phyloP scores from a whole-genome alignment of 2,888 invertebrate genomes.

The Cryptophagus acutangulus region DNA sequence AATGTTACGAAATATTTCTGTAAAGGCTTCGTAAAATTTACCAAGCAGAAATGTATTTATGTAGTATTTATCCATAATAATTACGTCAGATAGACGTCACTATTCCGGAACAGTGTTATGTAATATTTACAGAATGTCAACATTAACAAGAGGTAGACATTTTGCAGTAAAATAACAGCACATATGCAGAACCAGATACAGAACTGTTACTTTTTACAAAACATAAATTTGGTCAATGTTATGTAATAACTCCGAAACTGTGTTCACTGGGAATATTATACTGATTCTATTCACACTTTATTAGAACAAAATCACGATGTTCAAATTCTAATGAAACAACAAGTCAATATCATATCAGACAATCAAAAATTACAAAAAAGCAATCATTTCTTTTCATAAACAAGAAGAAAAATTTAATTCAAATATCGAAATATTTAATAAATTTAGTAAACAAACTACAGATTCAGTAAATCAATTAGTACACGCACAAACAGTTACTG shows the following conservation, averaged over 20 bases:
- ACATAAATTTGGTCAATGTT: not conserved
- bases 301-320: no score
- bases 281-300: no score
- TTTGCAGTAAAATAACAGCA: not conserved
- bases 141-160: not conserved
- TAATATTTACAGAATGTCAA: not conserved
- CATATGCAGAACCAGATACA: not conserved
- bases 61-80: not conserved
- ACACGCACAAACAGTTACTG: no score
- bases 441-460: no score
- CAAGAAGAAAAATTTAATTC: no score
- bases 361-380: no score
- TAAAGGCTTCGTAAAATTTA: not conserved
- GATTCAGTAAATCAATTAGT: no score
- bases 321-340: no score
- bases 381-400: no score
- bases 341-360: no score
- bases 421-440: no score
- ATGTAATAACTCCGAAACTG: not conserved
- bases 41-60: not conserved
- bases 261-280: slow-evolving; percentile 2
- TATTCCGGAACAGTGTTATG: not conserved
- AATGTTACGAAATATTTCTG: not conserved
- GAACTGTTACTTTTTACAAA: not conserved
- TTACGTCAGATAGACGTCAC: not conserved